These are phyloP conservation scores for Ypsolopha sequella DNA, from an alignment of 2,888 invertebrate genomes.

Conservation along the genomic window DNA sequence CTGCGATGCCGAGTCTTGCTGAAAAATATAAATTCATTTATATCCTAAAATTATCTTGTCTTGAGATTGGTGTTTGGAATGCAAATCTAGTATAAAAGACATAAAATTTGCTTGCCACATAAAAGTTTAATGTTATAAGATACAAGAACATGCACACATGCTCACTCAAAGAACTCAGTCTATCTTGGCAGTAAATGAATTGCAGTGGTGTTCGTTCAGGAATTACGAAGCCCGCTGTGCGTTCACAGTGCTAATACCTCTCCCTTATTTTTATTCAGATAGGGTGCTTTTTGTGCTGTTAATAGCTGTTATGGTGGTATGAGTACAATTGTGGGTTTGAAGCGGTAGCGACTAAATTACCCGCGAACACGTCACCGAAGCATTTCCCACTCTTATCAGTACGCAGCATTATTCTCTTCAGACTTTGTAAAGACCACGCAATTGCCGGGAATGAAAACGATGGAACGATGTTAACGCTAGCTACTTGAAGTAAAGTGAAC, in stretches of 20 bases:
- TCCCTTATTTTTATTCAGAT: too few relatives aligned
- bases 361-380: conserved; percentile 1
- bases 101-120: background rate
- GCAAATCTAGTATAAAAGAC: too few relatives aligned
- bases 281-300: too few relatives aligned
- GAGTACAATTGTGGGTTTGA: background rate
- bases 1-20: too few relatives aligned
- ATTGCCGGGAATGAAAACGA: background rate
- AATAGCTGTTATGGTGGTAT: too few relatives aligned
- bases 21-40: too few relatives aligned
- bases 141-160: background rate
- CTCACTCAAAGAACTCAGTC: background rate
- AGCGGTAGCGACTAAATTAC: conserved; percentile 4
- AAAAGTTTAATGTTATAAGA: background rate
- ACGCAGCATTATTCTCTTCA: background rate
- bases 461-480: background rate
- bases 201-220: background rate
- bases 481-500: background rate
- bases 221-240: background rate
- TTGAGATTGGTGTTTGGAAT: too few relatives aligned
- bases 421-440: background rate
- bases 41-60: too few relatives aligned
- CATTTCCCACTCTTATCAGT: conserved; percentile 3
- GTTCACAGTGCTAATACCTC: background rate
- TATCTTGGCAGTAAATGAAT: background rate